Conservation (phyloP, 2,113 vertebrate genomes). For the Nycticryphes semicollaris region DNA sequence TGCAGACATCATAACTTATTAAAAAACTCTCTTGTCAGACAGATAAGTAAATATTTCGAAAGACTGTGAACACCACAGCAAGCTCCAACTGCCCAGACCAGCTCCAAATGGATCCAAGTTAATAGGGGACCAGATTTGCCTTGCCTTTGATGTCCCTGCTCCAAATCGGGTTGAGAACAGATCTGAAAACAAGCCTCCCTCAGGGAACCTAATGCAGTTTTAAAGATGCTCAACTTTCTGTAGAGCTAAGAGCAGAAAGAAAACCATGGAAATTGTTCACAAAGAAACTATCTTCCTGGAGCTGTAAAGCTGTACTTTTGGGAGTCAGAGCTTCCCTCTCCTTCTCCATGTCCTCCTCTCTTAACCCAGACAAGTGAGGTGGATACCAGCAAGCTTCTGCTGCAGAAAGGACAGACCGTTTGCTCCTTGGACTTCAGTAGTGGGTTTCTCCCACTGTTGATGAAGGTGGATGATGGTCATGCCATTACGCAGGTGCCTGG, state of each 20-base stretch:
- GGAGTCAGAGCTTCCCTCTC: background rate
- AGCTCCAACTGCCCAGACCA: background rate
- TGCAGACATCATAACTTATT: slow-evolving; percentile 47
- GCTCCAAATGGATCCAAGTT: background rate
- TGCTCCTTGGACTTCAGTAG: fast-evolving
- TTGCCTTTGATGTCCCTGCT: slow-evolving; percentile 11
- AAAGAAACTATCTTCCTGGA: background rate
- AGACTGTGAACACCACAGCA: background rate
- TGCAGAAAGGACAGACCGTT: background rate
- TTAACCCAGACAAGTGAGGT: background rate
- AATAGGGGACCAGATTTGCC: background rate
- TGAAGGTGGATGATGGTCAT: background rate
- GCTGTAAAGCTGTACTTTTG: background rate
- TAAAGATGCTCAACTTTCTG: background rate
- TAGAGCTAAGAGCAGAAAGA: background rate
- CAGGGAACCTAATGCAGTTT: background rate
- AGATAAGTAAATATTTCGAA: slow-evolving; percentile 56
- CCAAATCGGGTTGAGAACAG: background rate
- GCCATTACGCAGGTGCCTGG: background rate
- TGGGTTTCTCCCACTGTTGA: fast-evolving
- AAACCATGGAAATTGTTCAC: background rate
- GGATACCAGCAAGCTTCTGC: background rate
- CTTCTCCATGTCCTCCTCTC: background rate
- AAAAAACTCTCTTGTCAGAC: slow-evolving; percentile 24
- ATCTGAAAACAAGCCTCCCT: slow-evolving; percentile 9